Conservation (phyloP, 2,888 invertebrate species). For the Lysandra bellargus region DNA sequence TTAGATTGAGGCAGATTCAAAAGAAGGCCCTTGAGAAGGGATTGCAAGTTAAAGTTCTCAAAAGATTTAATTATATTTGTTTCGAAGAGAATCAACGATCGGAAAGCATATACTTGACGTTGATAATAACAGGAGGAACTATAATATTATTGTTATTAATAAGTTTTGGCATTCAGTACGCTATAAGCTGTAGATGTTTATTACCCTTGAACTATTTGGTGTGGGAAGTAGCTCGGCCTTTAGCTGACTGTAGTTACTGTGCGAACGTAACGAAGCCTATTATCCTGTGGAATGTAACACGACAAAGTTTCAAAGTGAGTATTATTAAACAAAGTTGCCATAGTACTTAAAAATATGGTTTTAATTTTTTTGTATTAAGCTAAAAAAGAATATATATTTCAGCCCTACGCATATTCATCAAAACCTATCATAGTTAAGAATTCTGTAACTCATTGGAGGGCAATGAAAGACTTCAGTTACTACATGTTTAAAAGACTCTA, state of each 20-base stretch:
- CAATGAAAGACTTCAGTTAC: conserved; percentile 83
- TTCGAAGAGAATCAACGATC: conserved; percentile 48
- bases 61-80: conserved; percentile 56
- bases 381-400: conserved; percentile 43
- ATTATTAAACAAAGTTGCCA: background rate
- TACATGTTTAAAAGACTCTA: conserved; percentile 86
- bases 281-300: conserved; percentile 84
- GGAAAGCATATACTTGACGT: conserved; percentile 47
- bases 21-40: conserved; percentile 57
- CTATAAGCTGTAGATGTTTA: conserved; percentile 85
- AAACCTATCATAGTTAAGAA: conserved; percentile 89
- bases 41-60: conserved; percentile 49
- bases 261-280: conserved; percentile 83
- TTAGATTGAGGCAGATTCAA: conserved; percentile 53
- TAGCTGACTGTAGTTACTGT: conserved; percentile 91
- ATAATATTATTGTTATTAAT: conserved; percentile 50
- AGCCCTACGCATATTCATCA: conserved; percentile 87
- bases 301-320: conserved; percentile 83
- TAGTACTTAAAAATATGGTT: background rate
- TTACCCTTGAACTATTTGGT: conserved; percentile 91
- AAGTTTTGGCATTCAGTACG: conserved; percentile 51
- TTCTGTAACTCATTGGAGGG: conserved; percentile 89
- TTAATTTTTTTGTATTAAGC: background rate
- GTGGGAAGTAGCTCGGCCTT: conserved; percentile 92
- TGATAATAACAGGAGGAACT: conserved; percentile 49